Percentiles rank a stretch among this genome's conserved stretches.
Conservation (phyloP, 2,113 vertebrate species). For the Melanostigma gelatinosum region DNA sequence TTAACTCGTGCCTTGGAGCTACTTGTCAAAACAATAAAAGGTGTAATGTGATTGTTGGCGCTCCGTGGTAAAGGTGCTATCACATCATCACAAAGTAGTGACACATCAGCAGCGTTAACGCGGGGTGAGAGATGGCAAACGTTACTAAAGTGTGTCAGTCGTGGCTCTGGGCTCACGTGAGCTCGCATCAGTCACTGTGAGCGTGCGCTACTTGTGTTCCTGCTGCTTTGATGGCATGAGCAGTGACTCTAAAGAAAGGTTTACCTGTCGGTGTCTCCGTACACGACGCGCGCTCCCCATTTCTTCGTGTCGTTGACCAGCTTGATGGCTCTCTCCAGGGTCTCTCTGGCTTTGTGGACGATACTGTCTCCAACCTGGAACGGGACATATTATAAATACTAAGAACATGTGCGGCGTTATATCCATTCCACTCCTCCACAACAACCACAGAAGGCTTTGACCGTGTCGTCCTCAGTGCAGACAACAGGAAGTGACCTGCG, state of each 20-base stretch:
- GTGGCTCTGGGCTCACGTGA: too few species aligned
- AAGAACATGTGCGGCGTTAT: background rate
- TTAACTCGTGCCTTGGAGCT: background rate
- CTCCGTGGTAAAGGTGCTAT: background rate
- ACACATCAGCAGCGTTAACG: slow-evolving; percentile 1
- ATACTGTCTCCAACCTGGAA: slow-evolving; percentile 95
- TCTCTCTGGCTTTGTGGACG: slow-evolving; percentile 98
- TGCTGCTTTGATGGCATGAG: background rate
- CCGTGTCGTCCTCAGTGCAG: background rate
- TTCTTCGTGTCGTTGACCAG: slow-evolving; percentile 97
- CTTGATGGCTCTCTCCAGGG: slow-evolving; percentile 96
- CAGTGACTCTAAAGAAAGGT: background rate
- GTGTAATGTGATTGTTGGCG: background rate
- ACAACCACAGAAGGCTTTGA: background rate
- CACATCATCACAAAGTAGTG: background rate
- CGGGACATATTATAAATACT: too few species aligned
- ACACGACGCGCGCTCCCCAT: slow-evolving; percentile 96
- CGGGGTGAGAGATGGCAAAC: background rate
- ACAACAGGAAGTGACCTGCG: background rate
- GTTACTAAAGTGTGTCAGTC: too few species aligned
- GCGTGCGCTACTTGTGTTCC: background rate
- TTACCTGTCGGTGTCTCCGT: slow-evolving; percentile 96
- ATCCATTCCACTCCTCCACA: background rate
- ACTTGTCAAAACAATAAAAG: slow-evolving; percentile 12
- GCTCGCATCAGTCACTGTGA: background rate